Evolutionary conservation across 2,888 invertebrate genomes (phyloP), one percentile per base, ranked within the genome.

Genomic region (Pterostichus madidus): DNA sequence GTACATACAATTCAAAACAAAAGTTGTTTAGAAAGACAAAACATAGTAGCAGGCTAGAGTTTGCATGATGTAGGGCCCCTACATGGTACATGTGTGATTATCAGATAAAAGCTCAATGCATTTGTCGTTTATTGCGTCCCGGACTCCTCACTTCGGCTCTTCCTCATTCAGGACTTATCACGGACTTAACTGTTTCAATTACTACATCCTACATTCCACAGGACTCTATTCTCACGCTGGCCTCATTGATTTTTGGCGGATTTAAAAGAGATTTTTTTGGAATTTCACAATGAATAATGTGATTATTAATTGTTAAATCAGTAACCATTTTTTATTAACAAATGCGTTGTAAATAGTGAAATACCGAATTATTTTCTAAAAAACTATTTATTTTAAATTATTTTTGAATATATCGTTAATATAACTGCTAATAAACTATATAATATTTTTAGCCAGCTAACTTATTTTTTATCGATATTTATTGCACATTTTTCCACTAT

Each of bases 161-260:
- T 81, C 81, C 81, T 81, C 81, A 81, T 81, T 81, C 81, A 75
- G 75, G 53, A 44, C 81, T 64, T 75, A 61, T 81, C 75, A 81
- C 81, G 15, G 61, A 15, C 56, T 80, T 81, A 81, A 81, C 75
- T 81, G 81, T 44, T 75, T 81, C 81, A 81, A 81, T 81, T 81
- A 61, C 46, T 53, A 75, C 81, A 81, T 81, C 81, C 81, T 75
- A 75, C 61, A 81, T 81, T 56, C 81, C 75, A 32, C 73, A 56
- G 44, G 75, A 52, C 61, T 53, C 52, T 71, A 56, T 80, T 81
- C 81, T 81, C 81, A 81, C 81, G 81, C 68, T 44, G 15, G 10
- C 31, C 52, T 10, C 32, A 32, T 11, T 13, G 31, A 61, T 61
- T 61, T 59, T 13, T 31, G 32, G 61, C 2, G 61, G 61, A 61